phyloP scores from a whole-genome alignment of 2,797 vertebrate genomes.

The Enteromius treurensis region DNA sequence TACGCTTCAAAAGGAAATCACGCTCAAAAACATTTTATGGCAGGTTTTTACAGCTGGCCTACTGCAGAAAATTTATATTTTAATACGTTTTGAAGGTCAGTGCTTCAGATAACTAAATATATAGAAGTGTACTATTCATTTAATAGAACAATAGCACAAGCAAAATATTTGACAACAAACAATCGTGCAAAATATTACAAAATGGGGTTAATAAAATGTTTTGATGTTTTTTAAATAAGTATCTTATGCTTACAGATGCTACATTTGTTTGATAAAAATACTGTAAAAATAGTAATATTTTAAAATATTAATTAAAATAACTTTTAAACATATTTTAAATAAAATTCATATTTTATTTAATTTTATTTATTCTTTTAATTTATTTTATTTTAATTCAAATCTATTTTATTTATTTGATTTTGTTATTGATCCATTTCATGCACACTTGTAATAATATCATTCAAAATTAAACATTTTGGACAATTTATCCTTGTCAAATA shows the following conservation, averaged over 20 bases:
- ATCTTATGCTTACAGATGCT: background rate
- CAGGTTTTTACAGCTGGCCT: background rate
- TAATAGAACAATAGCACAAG: background rate
- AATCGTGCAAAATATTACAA: background rate
- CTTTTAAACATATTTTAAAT: background rate
- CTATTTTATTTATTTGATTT: too few relatives aligned
- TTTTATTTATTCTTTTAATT: too few relatives aligned
- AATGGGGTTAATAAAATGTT: background rate
- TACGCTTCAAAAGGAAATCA: background rate
- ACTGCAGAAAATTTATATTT: background rate
- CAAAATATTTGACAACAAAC: background rate
- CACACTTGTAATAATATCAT: background rate
- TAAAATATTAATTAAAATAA: background rate
- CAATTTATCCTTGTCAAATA: background rate
- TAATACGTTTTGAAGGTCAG: background rate
- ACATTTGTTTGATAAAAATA: background rate
- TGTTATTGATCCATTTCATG: too few relatives aligned
- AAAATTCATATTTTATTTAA: background rate
- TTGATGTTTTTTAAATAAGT: background rate
- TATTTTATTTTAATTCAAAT: too few relatives aligned
- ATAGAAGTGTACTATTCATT: background rate
- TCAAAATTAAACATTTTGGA: background rate
- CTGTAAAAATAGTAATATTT: background rate
- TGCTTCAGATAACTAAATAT: background rate
- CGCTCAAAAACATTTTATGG: constrained; percentile 5